Evolutionary conservation across 2,888 invertebrate species (phyloP), one percentile per base, ranked within the genome.

Genomic region (Melanostoma scalare): DNA sequence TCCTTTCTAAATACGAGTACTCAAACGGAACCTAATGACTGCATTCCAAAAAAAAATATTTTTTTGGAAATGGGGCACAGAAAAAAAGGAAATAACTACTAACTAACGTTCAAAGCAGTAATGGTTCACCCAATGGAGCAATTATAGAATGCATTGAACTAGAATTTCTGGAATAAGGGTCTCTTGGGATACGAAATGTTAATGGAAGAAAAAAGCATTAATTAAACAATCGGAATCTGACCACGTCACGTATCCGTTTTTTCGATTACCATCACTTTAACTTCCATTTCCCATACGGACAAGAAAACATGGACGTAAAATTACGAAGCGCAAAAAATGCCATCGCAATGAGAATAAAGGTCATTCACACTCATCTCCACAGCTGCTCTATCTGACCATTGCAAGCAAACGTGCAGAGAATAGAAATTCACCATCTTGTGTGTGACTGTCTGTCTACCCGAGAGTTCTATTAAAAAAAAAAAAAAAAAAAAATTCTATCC

Each of bases 291-390:
- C 3, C 2, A 10, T 53, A n/a, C 3, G 10, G 10, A 55, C 31
- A 44, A 63, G 36, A 58, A 50, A 65, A 67, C 48, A 60, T 35
- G n/a, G 20, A 72, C 33, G 36, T 36, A 52, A 42, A 35, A 63
- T 42, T 52, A 8, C 52, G 35, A 30, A 10, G 48, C 38, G 48
- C 30, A 55, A 56, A 9, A 35, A 71, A 63, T 30, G 52, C 50
- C 48, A 77, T 61, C 72, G 81, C 73, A 77, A 63, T 82, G 63
- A 65, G 33, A 61, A 63, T 42, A 74, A 65, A 74, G 82, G 77
- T 69, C 82, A 73, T 82, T 82, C 78, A 78, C 78, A 82, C 69
- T 68, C 77, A 69, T 73, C 73, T 69, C 63, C 48, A 58, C 38
- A 52, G 65, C 35, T 42, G 38, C 10, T 69, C 53, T 40, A 35